phyloP scores from a whole-genome alignment of 2,797 vertebrate species.

The Pangasius krempfi region DNA sequence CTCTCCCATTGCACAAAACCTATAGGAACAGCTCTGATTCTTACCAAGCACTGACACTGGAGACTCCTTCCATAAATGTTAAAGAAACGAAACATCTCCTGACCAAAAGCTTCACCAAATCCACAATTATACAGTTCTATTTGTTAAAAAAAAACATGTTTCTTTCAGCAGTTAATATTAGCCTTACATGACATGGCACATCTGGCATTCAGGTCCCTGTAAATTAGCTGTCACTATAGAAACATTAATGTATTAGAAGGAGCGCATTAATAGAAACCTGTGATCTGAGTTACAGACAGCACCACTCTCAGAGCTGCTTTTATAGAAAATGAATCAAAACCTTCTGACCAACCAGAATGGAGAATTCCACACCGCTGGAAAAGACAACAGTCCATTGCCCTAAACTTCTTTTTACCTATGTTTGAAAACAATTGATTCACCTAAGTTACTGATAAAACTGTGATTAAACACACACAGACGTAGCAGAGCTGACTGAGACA shows the following conservation, averaged over 20 bases:
- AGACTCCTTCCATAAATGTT: neutral
- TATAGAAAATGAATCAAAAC: neutral
- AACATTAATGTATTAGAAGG: neutral
- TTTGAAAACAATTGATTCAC: neutral
- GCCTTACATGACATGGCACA: neutral
- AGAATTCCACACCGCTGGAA: neutral
- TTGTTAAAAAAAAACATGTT: too few relatives aligned
- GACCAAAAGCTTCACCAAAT: neutral
- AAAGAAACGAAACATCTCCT: neutral
- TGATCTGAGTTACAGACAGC: too few relatives aligned
- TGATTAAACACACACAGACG: neutral
- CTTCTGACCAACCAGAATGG: neutral
- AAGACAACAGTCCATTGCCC: neutral
- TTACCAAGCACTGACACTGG: neutral
- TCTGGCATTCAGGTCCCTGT: neutral
- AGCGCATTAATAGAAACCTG: neutral
- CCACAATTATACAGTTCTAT: neutral
- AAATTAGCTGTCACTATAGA: neutral
- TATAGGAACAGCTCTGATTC: neutral
- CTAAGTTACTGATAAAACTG: neutral
- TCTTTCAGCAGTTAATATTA: neutral
- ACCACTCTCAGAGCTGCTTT: neutral
- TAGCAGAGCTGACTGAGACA: neutral
- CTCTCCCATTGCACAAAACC: neutral
- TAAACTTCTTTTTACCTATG: neutral